These are phyloP conservation scores for Diachasma alloeum DNA, from an alignment of 1,140 invertebrate genomes.

Conservation along the genomic window DNA sequence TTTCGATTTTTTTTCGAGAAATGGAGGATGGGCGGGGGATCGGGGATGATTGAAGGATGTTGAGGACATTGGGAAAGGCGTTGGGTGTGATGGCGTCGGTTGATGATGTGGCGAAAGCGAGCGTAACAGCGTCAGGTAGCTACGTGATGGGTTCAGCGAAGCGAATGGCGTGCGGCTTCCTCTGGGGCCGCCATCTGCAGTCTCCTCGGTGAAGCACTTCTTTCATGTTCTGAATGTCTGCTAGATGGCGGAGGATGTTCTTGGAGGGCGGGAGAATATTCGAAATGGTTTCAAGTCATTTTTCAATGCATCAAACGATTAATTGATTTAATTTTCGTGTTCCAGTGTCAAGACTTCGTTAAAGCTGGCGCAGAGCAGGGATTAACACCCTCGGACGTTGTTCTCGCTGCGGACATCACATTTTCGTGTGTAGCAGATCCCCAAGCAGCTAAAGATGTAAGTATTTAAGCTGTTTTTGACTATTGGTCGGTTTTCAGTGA, in stretches of 20 bases:
- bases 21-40: not conserved
- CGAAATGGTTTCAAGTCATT: not conserved
- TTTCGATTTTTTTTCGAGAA: not conserved
- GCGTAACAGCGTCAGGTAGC: conserved; percentile 27
- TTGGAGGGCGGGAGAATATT: not conserved
- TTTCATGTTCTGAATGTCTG: not conserved
- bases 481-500: too few species aligned
- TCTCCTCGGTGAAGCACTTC: not conserved
- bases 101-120: conserved; percentile 53
- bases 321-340: conserved; percentile 34
- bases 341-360: conserved; percentile 75
- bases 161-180: conserved; percentile 29
- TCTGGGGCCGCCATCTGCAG: conserved; percentile 43
- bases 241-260: conserved; percentile 38
- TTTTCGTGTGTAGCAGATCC: conserved; percentile 95
- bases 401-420: conserved; percentile 89
- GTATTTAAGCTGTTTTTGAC: too few species aligned
- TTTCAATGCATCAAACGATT: not conserved
- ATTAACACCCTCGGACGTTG: conserved; percentile 90
- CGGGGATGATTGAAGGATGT: not conserved
- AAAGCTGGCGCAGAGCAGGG: conserved; percentile 75
- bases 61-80: not conserved
- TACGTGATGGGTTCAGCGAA: conserved; percentile 30
- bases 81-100: conserved; percentile 54
- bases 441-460: conserved; percentile 91